Base-by-base conservation (phyloP, 2,797 vertebrate species). In the Gadopsis marmoratus region DNA sequence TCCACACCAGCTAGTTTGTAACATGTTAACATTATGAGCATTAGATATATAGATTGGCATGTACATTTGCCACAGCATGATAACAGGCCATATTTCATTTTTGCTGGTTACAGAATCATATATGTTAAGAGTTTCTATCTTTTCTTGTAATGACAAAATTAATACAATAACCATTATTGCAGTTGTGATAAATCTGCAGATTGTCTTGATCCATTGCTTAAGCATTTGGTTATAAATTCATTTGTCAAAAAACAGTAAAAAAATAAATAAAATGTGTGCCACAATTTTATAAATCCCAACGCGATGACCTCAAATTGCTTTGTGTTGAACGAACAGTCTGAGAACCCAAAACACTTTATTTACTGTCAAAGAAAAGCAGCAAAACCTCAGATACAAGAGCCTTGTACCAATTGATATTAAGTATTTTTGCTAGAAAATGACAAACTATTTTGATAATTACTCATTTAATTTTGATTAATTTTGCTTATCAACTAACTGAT, bases 401-500 rank as follows among this genome's bases (percentile, higher is more conserved):
- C n/a, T 54, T 16, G 31, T 55, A 17, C 31, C 7, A 29, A 21
- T 45, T 0, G 19, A 17, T 45, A 12, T 35, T 48, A 3, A 9
- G 13, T 4, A 47, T 35, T 9, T 66, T 26, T 21, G 14, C 9
- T 17, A n/a, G 10, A 29, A n/a, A n/a, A n/a, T n/a, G n/a, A n/a
- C n/a, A n/a, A n/a, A n/a, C n/a, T n/a, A n/a, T n/a, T n/a, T n/a
- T n/a, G n/a, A n/a, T n/a, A n/a, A n/a, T n/a, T n/a, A n/a, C n/a
- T n/a, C n/a, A n/a, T n/a, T n/a, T n/a, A n/a, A n/a, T n/a, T n/a
- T n/a, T n/a, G 10, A 21, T 23, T 17, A 23, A 26, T 23, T 37
- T 2, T n/a, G 5, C n/a, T 16, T 0, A 35, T 7, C 7, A 59
- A 5, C 16, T 8, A 13, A 60, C 29, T 2, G 0, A 13, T 16